These are phyloP conservation scores for Poecile montanus DNA, from an alignment of 2,797 vertebrate genomes.

Conservation along the genomic window DNA sequence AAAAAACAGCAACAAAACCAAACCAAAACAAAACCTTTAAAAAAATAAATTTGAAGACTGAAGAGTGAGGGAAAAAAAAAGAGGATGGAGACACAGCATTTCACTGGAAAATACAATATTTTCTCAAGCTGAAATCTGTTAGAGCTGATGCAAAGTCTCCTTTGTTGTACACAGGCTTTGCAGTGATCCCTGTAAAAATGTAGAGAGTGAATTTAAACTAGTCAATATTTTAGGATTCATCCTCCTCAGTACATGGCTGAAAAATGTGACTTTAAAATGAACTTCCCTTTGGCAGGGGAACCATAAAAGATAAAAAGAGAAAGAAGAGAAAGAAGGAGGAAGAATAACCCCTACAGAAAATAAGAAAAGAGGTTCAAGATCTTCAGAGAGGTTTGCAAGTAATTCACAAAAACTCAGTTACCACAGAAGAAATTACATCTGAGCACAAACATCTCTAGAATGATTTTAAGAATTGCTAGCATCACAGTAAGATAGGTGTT, in stretches of 20 bases:
- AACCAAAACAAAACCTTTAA: neutral
- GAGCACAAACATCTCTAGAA: neutral
- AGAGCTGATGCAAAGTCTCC: neutral
- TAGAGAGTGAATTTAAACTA: neutral
- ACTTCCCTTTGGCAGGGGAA: neutral
- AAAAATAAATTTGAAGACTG: neutral
- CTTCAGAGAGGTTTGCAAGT: neutral
- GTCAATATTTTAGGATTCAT: neutral
- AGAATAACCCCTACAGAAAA: neutral
- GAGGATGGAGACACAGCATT: neutral
- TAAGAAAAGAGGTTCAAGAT: neutral
- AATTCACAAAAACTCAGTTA: neutral
- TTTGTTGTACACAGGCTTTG: neutral
- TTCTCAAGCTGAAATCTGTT: neutral
- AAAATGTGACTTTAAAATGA: neutral
- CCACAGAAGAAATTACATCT: neutral
- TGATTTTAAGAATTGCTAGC: neutral
- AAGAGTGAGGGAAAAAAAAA: neutral
- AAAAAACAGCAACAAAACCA: neutral
- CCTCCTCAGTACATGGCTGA: neutral
- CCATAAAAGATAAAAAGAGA: neutral
- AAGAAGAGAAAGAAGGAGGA: neutral
- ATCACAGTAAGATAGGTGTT: neutral
- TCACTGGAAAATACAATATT: neutral
- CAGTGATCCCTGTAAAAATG: neutral